Base-by-base conservation (phyloP, 2,797 vertebrate species). In the Heterohyrax brucei region DNA sequence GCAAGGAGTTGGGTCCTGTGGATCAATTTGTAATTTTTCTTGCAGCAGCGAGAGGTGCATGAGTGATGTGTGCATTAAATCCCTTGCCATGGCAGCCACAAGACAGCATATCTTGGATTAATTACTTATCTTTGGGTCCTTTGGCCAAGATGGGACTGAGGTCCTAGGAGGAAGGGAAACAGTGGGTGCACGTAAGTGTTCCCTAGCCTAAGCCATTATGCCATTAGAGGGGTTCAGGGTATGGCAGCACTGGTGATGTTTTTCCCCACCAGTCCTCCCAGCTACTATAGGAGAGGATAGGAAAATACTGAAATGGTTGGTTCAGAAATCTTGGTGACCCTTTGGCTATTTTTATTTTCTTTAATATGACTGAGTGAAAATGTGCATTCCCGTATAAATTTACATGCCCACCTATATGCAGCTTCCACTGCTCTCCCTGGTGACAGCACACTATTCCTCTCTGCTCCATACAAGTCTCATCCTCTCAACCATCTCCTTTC, bases 21-120 rank as follows among this genome's bases (percentile, higher is more conserved):
- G 92, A 96, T 96, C 96, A 95, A 93, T 97, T 9, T 97, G 96
- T 98, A 97, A 97, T 98, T 98, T 75, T 94, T 97, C 95, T 96
- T 86, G 94, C 83, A 87, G 97, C 96, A 68, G 96, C 93, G 95
- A 95, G 95, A 97, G 93, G 97, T 97, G 24, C 10, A 77, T 76
- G 96, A 97, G 95, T 24, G 84, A 98, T 87, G 18, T 1, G 53
- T 66, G 53, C 94, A 66, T 88, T 97, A 94, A 98, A 97, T 97
- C 94, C 96, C 96, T 50, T 1, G 97, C 89, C 61, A 96, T 61
- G 87, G 94, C 1, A 5, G 95, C 3, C 21, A 90, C 26, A 14
- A 73, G 5, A 97, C 78, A 33, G 62, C 72, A 24, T 94, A 96
- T 82, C 97, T 95, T 1, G 87, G 84, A 53, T 90, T 98, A 97